phyloP scores from a whole-genome alignment of 1,140 invertebrate species.

The Macrosteles quadrilineatus region DNA sequence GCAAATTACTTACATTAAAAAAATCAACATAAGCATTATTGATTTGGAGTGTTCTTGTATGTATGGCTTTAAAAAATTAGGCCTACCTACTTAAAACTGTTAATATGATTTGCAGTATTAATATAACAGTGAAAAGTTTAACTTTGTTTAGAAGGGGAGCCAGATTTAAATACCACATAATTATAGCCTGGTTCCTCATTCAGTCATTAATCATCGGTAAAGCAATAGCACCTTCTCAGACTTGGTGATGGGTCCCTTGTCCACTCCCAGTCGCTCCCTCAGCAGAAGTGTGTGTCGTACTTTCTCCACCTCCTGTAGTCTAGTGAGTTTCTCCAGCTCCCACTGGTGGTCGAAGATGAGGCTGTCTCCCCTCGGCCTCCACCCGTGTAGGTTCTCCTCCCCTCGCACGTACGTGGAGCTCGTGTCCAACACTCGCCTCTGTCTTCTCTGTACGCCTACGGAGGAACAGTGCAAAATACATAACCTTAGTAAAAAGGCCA shows the following conservation, averaged over 20 bases:
- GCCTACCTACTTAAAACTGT: too few species aligned
- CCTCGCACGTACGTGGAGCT: slow-evolving; percentile 98
- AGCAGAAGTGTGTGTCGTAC: slow-evolving; percentile 85
- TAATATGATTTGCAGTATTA: too few species aligned
- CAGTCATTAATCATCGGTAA: too few species aligned
- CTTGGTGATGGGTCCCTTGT: slow-evolving; percentile 72
- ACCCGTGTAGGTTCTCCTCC: slow-evolving; percentile 97
- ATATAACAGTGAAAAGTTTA: too few species aligned
- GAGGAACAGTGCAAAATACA: slow-evolving; percentile 30
- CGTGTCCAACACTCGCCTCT: slow-evolving; percentile 94
- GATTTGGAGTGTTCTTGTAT: too few species aligned
- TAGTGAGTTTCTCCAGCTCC: slow-evolving; percentile 97
- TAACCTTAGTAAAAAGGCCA: too few species aligned
- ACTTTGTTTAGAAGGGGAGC: too few species aligned
- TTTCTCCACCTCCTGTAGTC: slow-evolving; percentile 92
- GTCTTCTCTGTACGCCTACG: slow-evolving; percentile 89
- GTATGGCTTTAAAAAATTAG: too few species aligned
- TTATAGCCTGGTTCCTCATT: too few species aligned
- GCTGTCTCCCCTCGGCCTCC: slow-evolving; percentile 95
- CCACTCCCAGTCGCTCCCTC: slow-evolving; percentile 82
- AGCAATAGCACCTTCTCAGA: slow-evolving; percentile 86
- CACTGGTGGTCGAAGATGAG: slow-evolving; percentile 99
- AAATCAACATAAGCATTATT: too few species aligned
- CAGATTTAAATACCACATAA: too few species aligned
- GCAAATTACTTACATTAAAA: too few species aligned